phyloP scores from a whole-genome alignment of 1,140 invertebrate genomes.

The Amyelois transitella region DNA sequence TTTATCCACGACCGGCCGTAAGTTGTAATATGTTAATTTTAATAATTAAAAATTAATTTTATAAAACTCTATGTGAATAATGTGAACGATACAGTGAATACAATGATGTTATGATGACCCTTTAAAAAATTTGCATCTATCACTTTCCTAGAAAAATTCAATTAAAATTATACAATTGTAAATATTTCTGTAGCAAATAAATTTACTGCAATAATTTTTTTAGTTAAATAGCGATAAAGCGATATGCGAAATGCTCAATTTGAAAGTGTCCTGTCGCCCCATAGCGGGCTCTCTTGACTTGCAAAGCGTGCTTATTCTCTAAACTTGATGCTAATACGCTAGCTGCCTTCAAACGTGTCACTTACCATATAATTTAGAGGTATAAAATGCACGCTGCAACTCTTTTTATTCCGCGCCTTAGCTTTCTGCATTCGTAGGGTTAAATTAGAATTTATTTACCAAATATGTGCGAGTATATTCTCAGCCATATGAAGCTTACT shows the following conservation, averaged over 20 bases:
- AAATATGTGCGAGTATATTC: neutral
- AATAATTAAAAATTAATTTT: too few species aligned
- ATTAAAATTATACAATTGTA: too few species aligned
- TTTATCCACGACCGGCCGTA: too few species aligned
- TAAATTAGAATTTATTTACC: neutral
- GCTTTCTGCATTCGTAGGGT: neutral
- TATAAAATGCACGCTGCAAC: neutral
- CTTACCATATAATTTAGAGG: constrained; percentile 9
- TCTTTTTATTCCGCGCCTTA: neutral
- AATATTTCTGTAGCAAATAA: too few species aligned
- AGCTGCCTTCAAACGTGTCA: constrained; percentile 9
- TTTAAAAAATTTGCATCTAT: too few species aligned
- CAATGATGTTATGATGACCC: too few species aligned
- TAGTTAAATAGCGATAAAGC: too few species aligned
- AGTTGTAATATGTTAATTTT: too few species aligned
- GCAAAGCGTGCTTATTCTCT: constrained; percentile 9
- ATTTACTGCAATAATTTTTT: too few species aligned
- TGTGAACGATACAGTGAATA: too few species aligned
- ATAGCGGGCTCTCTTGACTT: constrained; percentile 11
- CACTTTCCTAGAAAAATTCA: too few species aligned
- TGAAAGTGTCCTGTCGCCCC: neutral
- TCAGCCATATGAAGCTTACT: neutral
- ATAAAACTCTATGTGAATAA: too few species aligned
- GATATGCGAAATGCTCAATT: neutral
- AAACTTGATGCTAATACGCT: constrained; percentile 7